Base-by-base conservation (phyloP, 2,113 vertebrate species). In the Gambusia affinis region DNA sequence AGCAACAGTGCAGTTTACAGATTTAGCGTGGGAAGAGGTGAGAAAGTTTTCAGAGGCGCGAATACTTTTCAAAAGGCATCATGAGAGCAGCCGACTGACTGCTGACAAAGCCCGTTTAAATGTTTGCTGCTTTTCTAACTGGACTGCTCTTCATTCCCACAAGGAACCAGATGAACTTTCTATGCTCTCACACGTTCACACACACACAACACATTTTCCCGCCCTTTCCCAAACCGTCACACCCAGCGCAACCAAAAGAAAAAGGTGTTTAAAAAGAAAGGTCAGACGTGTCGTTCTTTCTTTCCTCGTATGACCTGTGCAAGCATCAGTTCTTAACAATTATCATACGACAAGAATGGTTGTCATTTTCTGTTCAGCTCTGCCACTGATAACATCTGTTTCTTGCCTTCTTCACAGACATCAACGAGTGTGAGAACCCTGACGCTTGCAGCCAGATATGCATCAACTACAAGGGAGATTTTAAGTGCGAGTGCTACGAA, bases 381-480 rank as follows among this genome's bases (percentile, higher is more conserved):
- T 85, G 78, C 88, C 79, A 87, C 87, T 90, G 72, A 84, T 67
- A 75, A 35, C 29, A 35, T 86, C 87, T 91, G 85, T 80, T 86
- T 77, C 67, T 90, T 70, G 71, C 60, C 65, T 47, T 70, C 24
- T 61, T 68, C 51, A 72, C 95, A 98, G 97, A 98, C 93, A 96
- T 98, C 66, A 95, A 98, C 22, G 97, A 98, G 91, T 98, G 97
- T 85, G 94, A 97, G 92, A 96, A 96, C 90, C 95, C 96, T 0
- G 95, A 96, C 14, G 96, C 95, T 33, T 98, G 97, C 86, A 98
- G 97, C 93, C 97, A 98, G 92, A 97, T 97, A 93, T 98, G 97
- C 92, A 95, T 97, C 92, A 98, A 98, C 92, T 97, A 97, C 91
- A 98, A 98, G 82, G 97, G 97, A 14, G 96, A 97, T 92, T 98